phyloP scores from a whole-genome alignment of 2,113 vertebrate species.

The Labeo rohita region DNA sequence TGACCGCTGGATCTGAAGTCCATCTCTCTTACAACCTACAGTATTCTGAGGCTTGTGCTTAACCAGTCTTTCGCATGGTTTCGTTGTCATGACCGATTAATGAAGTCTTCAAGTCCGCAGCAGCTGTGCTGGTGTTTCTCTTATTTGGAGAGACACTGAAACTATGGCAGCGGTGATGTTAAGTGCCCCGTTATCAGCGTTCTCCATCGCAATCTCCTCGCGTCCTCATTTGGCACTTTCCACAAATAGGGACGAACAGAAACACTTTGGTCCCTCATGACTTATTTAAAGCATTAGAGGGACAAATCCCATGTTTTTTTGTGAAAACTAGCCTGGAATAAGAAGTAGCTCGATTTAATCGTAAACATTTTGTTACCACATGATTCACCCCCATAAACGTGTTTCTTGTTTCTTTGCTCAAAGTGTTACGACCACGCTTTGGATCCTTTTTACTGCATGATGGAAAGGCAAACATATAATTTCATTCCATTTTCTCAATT shows the following conservation, averaged over 20 bases:
- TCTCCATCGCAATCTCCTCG: constrained; percentile 35
- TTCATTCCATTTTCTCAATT: not conserved
- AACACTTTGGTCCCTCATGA: constrained; percentile 1
- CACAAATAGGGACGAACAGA: constrained; percentile 7
- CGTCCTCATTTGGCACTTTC: constrained; percentile 14
- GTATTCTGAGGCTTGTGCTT: constrained; percentile 59
- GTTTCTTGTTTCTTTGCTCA: not conserved
- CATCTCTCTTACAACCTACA: constrained; percentile 55
- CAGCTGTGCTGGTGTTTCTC: constrained; percentile 40
- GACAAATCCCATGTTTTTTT: not conserved
- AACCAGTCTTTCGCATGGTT: constrained; percentile 51
- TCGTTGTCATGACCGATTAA: constrained; percentile 57
- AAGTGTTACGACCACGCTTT: not conserved
- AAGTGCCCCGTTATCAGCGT: constrained; percentile 35
- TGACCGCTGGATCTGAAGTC: constrained; percentile 51
- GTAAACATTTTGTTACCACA: not conserved
- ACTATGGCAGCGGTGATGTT: constrained; percentile 13
- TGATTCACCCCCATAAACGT: not conserved
- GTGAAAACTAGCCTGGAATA: not conserved
- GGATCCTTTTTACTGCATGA: not conserved
- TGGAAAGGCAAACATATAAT: too few species aligned
- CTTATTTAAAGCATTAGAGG: constrained; percentile 29
- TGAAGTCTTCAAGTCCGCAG: constrained; percentile 50
- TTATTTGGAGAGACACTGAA: constrained; percentile 27
- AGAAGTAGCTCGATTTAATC: not conserved